Evolutionary conservation across 2,113 vertebrate species (phyloP), one percentile per base, ranked within the genome.

Genomic region (Lethenteron reissneri): DNA sequence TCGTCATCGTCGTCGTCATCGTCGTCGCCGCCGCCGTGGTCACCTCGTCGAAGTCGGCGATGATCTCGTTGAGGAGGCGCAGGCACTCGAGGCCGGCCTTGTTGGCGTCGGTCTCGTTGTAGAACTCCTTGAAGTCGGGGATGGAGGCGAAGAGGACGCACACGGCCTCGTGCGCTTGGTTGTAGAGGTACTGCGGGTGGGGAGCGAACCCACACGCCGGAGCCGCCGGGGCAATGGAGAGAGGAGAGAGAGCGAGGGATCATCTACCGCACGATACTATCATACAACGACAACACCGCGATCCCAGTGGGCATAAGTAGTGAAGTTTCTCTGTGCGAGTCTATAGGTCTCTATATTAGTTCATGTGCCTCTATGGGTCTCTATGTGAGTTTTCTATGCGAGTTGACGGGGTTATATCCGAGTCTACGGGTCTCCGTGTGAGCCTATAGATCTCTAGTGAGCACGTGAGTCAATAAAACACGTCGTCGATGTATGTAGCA

Each of bases 91-190:
- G 80, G 0, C 89, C 88, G 4, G 87, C 85, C 0, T 78, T 80
- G 78, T 88, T 92, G 73, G 79, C 79, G 41, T 80, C 85, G 75
- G 83, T 86, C 76, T 92, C 89, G 0, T 76, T 85, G 77, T 92
- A 92, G 72, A 89, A 92, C 74, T 89, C 86, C 75, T 90, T 89
- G 73, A 90, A 92, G 75, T 91, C 81, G 0, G 88, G 88, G 72
- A 92, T 81, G 0, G 89, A 92, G 70, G 89, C 89, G 11, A 92
- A 92, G 79, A 92, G 84, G 74, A 92, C 85, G 4, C 88, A 89
- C 71, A 90, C 89, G 4, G 81, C 82, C 70, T 85, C 83, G 2
- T 86, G 88, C 1, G 86, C 90, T 77, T 89, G 83, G 74, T 87
- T 85, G 82, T 90, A 91, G 75, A 91, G 81, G 74, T 91, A 86